Conservation (phyloP, 2,888 invertebrate species). For the Metacarcinus magister region DNA sequence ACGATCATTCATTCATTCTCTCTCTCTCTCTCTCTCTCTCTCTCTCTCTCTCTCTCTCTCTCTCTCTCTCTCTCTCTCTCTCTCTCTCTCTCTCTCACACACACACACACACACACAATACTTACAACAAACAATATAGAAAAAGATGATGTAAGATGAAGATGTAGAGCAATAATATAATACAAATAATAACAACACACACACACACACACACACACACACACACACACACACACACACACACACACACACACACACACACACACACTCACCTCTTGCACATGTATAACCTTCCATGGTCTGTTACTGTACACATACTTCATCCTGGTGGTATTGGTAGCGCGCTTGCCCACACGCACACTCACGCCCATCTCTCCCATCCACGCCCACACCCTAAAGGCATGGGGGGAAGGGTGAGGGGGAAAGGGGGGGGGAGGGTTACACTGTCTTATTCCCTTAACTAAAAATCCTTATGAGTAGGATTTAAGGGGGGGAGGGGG, state of each 20-base stretch:
- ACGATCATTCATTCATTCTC: too few species aligned
- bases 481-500: neutral
- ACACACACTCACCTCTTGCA: constrained; percentile 66
- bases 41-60: neutral
- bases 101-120: neutral
- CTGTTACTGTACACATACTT: constrained; percentile 68
- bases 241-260: constrained; percentile 56
- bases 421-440: neutral
- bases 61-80: too few species aligned
- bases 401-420: neutral
- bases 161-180: too few species aligned
- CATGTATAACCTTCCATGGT: constrained; percentile 70
- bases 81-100: constrained; percentile 1
- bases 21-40: constrained; percentile 3
- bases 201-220: neutral
- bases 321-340: constrained; percentile 66
- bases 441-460: neutral
- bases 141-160: too few species aligned
- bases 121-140: neutral
- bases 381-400: constrained; percentile 28
- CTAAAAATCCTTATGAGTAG: neutral
- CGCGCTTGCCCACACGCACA: constrained; percentile 60
- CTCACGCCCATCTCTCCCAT: constrained; percentile 65
- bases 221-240: constrained; percentile 47
- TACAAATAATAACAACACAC: neutral